Base-by-base conservation (phyloP, 1,140 invertebrate species). In the Lutraria rhynchaena region DNA sequence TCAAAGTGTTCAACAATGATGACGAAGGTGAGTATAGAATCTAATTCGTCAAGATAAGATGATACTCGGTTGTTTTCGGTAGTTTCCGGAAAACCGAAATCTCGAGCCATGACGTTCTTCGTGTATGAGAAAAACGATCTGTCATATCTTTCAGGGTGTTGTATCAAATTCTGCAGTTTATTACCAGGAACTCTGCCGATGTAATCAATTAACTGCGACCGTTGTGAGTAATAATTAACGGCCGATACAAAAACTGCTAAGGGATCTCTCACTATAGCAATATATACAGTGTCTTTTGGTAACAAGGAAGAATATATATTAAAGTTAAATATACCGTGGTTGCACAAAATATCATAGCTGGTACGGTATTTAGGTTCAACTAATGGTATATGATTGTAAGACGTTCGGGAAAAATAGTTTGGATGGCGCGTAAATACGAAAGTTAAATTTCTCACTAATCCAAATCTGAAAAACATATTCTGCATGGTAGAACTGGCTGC, bases 61-160 rank as follows among this genome's bases (percentile, higher is more conserved):
- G 55, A 22, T 15, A 87, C 70, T 27, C 41, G 61, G 2, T 55
- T 53, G 5, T 13, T 15, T 29, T 85, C 71, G 17, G 7, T 60
- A 19, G 61, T 58, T 24, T 31, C n/a, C 0, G 76, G 63, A 33
- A 88, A 84, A 1, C 87, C 87, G 33, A 87, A 88, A 69, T 90
- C 89, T 31, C 85, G 58, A 11, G 85, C 78, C 87, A 89, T 88
- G 29, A 85, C 75, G 77, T 88, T 90, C 27, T 86, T 86, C 0
- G 85, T 87, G 35, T 82, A 85, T 9, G 83, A 84, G 17, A 57
- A 60, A 19, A 67, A 55, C 17, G 29, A 44, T 53, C 19, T 31
- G n/a, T 63, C 70, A 31, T 63, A 73, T 29, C 31, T 17, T 46
- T 73, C 31, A 19, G 65, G 55, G 19, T 74, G 24, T 22, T 41